Percentiles rank a stretch among this genome's conserved stretches.
phyloP scores from a whole-genome alignment of 2,888 invertebrate species.

The Pachymerium ferrugineum region DNA sequence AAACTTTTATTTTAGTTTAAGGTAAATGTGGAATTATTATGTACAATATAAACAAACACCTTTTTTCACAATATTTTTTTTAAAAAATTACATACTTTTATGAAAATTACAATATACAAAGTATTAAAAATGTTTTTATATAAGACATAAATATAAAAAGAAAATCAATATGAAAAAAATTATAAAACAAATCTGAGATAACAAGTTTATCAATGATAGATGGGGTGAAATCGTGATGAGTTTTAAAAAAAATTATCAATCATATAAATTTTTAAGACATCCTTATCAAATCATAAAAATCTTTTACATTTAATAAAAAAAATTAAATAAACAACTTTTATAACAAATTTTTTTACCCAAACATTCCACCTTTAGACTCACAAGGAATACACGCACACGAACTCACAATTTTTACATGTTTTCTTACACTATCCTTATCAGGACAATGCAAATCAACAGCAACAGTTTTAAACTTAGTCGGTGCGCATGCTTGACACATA shows the following conservation, averaged over 20 bases:
- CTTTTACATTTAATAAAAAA: too few relatives aligned
- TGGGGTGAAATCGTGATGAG: background rate
- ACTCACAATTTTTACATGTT: background rate
- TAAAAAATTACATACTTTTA: too few relatives aligned
- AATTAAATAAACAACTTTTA: background rate
- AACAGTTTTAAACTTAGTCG: conserved; percentile 23
- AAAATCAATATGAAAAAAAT: background rate
- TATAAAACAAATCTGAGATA: background rate
- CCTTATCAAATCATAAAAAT: too few relatives aligned
- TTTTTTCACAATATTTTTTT: background rate
- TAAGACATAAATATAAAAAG: background rate
- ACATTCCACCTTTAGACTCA: background rate
- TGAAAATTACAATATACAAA: background rate
- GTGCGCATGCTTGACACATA: conserved; percentile 7
- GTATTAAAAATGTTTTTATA: background rate
- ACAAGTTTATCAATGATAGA: background rate
- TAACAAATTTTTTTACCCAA: background rate
- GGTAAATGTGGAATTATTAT: too few relatives aligned
- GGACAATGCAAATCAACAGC: conserved; percentile 27
- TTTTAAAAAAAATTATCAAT: background rate
- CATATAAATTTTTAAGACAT: too few relatives aligned
- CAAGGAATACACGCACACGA: conserved; percentile 16
- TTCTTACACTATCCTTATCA: background rate
- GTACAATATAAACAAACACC: background rate
- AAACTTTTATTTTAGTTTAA: too few relatives aligned